Evolutionary conservation across 2,888 invertebrate species (phyloP), one percentile per base, ranked within the genome.

Genomic region (Rhagonycha fulva): DNA sequence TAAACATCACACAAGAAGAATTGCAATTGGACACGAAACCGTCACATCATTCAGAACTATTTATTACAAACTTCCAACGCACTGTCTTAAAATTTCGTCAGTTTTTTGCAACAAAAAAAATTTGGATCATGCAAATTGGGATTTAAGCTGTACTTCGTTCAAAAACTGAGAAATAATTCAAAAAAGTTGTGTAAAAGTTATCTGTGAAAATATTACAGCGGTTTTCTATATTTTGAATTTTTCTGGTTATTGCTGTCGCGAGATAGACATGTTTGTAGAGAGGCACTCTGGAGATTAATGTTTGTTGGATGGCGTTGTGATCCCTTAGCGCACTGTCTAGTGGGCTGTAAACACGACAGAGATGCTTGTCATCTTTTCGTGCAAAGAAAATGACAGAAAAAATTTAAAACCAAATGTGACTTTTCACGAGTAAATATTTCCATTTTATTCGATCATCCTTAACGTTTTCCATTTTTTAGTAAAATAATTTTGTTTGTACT

Each of bases 261-360:
- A 73, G 71, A 74, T 71, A 76, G 76, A 76, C 76, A 74, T 74
- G 71, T 71, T 76, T 71, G 76, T 74, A n/a, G 71, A 61, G 68
- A 67, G 68, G 71, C 73, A 73, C 77, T 75, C 77, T 71, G 63
- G 77, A 78, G 77, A 78, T 78, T 78, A 78, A 75, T 78, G 75
- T 69, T 77, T 70, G 75, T 71, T 30, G 32, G 75, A 78, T 75
- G 75, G 75, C 75, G 71, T 71, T 74, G 67, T 75, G 75, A 68
- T 75, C 75, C 76, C 74, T 63, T 70, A 70, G 70, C 75, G 68
- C 62, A 68, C 63, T 75, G 77, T 75, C 72, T 76, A 66, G 77
- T 73, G 75, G 70, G 77, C 71, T 75, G 77, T 75, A 78, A 78
- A 78, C 70, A 73, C 72, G 72, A 26, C 68, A 71, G 72, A 66